These are phyloP conservation scores for Lepetodrilus schrolli DNA, from an alignment of 2,888 invertebrate genomes.

Conservation along the genomic window DNA sequence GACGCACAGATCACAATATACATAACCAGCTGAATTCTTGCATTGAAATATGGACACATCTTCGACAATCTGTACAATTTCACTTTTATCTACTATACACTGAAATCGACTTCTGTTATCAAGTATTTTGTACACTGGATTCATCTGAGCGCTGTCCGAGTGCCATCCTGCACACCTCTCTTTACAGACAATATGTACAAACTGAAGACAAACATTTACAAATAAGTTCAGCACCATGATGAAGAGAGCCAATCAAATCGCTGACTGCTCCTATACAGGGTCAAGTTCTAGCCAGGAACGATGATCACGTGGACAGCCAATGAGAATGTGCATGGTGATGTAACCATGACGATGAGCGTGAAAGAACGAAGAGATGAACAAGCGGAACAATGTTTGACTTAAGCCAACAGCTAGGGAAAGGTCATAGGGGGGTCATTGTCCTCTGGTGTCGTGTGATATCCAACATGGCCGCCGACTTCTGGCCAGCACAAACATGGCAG, in stretches of 20 bases:
- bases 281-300: slow-evolving; percentile 2
- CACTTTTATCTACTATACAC: slow-evolving; percentile 1
- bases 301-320: background rate
- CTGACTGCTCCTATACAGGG: background rate
- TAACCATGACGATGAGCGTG: background rate
- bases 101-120: background rate
- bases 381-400: slow-evolving; percentile 14
- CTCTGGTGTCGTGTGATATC: background rate
- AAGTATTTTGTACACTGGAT: slow-evolving; percentile 16
- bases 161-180: slow-evolving; percentile 30
- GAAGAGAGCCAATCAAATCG: background rate
- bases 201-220: slow-evolving; percentile 33
- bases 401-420: slow-evolving; percentile 6
- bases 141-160: background rate
- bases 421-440: background rate
- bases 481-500: slow-evolving; percentile 19
- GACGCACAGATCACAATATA: slow-evolving; percentile 13
- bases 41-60: slow-evolving; percentile 13
- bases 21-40: slow-evolving; percentile 5
- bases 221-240: slow-evolving; percentile 22
- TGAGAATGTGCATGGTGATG: background rate
- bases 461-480: slow-evolving; percentile 2
- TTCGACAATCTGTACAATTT: background rate
- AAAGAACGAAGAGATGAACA: background rate
- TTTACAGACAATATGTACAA: slow-evolving; percentile 30